Evolutionary conservation across 2,113 vertebrate genomes (phyloP), one percentile per base, ranked within the genome.

Genomic region (Aphyosemion australe): DNA sequence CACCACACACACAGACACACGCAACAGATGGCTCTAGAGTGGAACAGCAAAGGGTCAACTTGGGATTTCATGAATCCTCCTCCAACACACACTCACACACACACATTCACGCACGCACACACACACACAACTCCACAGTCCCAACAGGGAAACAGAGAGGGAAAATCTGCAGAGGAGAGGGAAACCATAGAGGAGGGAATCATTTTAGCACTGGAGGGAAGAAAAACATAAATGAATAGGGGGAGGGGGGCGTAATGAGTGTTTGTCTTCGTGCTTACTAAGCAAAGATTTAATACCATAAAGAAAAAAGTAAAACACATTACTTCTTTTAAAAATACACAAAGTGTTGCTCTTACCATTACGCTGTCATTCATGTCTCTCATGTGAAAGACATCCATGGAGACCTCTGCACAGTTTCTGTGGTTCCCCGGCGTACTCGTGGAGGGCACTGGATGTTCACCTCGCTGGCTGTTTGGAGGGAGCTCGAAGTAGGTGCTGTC

Each of bases 401-500:
- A 92, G 26, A 95, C 88, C 61, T 96, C 96, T 0, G 86, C 79
- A 31, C 91, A 54, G 21, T 53, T 76, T 47, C 65, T 79, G 12
- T 92, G 72, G 69, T 85, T 86, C 63, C 92, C 86, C 0, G 78
- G 90, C 47, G 90, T 90, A 0, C 34, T 82, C 75, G 83, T 86
- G 5, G 91, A 86, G 2, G 86, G 74, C 16, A 89, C 48, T 1
- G 88, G 71, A 12, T 90, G 80, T 18, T 81, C 86, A 49, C 90
- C 89, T 0, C 62, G 49, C 54, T 94, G 94, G 70, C 79, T 92
- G 50, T 93, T 72, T 3, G 92, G 90, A 7, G 96, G 94, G 18
- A 98, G 93, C 90, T 97, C 96, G 3, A 94, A 99, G 84, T 98
- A 99, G 46, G 96, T 99, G 88, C 95, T 98, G 91, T 99, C 97